Evolutionary conservation across 2,113 vertebrate species (phyloP).

Genomic region (Cricetomys ansorgei): DNA sequence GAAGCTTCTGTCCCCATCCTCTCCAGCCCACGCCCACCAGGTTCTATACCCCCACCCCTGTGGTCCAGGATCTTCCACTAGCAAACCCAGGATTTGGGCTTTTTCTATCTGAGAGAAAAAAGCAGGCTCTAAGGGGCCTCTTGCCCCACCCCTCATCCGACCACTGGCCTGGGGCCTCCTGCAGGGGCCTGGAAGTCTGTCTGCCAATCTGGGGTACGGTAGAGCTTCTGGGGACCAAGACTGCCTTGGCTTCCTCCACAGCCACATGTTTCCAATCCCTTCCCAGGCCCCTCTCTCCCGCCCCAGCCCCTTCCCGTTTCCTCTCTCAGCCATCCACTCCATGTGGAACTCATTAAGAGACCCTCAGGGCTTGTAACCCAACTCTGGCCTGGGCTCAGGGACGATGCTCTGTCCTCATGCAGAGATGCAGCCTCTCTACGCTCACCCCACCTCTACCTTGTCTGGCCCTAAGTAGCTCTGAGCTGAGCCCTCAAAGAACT

Average conservation of each 20-base stretch:
- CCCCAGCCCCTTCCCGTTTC: slow-evolving; percentile 73
- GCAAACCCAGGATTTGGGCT: background rate
- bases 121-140: background rate
- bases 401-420: background rate
- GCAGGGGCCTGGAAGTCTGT: background rate
- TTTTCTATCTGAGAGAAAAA: slow-evolving; percentile 11
- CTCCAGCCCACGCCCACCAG: background rate
- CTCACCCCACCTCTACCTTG: background rate
- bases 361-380: slow-evolving; percentile 72
- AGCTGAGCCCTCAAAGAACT: background rate
- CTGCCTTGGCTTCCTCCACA: background rate
- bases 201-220: background rate
- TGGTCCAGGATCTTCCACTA: background rate
- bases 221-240: background rate
- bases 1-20: background rate
- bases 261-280: slow-evolving; percentile 75
- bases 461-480: background rate
- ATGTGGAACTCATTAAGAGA: slow-evolving; percentile 79
- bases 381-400: slow-evolving; percentile 41
- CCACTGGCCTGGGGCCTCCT: slow-evolving; percentile 22
- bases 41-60: background rate
- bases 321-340: slow-evolving; percentile 55
- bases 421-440: background rate
- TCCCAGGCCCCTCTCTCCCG: slow-evolving; percentile 34
- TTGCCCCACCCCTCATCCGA: background rate